Conservation (phyloP, 2,797 vertebrate species). For the Eulemur coronatus region DNA sequence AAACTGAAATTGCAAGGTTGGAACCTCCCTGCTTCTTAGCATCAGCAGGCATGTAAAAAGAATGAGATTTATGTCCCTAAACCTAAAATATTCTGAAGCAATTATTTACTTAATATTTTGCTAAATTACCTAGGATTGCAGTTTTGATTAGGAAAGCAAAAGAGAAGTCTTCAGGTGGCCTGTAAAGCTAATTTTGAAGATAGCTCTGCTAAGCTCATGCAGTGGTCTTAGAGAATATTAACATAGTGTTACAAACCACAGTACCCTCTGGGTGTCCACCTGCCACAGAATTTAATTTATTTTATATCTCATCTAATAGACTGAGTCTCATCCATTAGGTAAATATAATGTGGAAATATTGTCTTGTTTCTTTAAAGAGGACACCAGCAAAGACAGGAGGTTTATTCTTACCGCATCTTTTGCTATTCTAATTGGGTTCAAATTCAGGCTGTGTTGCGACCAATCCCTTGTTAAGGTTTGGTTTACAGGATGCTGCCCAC, state of each 20-base stretch:
- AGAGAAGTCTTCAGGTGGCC: conserved; percentile 86
- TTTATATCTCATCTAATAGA: conserved; percentile 87
- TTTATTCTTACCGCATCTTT: conserved; percentile 77
- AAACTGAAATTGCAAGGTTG: conserved; percentile 79
- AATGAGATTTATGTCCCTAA: conserved; percentile 84
- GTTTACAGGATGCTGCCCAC: conserved; percentile 33
- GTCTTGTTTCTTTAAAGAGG: conserved; percentile 84
- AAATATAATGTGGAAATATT: conserved; percentile 85
- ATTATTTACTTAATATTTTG: conserved; percentile 89
- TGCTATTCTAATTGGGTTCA: conserved; percentile 80
- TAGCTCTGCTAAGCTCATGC: conserved; percentile 82
- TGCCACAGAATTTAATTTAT: conserved; percentile 88
- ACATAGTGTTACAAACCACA: conserved; percentile 82
- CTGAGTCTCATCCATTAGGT: conserved; percentile 86
- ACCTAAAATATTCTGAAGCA: conserved; percentile 84
- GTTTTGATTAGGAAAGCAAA: conserved; percentile 84
- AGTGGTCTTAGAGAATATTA: conserved; percentile 86
- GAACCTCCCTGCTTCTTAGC: conserved; percentile 77
- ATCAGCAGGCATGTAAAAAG: conserved; percentile 76
- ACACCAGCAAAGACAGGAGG: conserved; percentile 79
- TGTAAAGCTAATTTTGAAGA: conserved; percentile 87
- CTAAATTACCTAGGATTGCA: conserved; percentile 85
- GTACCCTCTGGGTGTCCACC: conserved; percentile 86
- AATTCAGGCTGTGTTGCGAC: conserved; percentile 70
- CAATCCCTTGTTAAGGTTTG: conserved; percentile 63